Base-by-base conservation (phyloP, 1,140 invertebrate genomes). In the Chironomus tepperi region DNA sequence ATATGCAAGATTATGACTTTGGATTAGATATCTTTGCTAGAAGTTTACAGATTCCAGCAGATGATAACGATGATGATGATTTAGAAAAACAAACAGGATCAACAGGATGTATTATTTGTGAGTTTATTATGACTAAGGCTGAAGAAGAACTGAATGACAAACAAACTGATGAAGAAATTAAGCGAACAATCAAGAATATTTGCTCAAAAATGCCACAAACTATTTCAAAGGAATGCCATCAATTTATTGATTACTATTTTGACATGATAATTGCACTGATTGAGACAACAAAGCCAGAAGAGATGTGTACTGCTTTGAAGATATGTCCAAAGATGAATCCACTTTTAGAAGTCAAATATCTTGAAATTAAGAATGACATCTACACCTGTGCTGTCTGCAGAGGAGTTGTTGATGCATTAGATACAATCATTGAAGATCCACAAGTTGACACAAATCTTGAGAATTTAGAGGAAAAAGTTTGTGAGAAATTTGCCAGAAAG, bases 91-190 rank as follows among this genome's bases (percentile, higher is more conserved):
- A 34, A 18, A 21, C 16, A 8, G 65, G 21, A 73, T 34, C 24
- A 34, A 75, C 79, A 6, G 76, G 80, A 19, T 90, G 92, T 79
- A 83, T 88, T 2, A 77, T 93, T 19, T 94, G 92, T 79, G 89
- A 93, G 83, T 89, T 89, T 79, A 81, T 90, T 1, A 87, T 94
- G 84, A 83, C 86, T 24, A 85, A 91, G 79, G 76, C 93, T 64
- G 90, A 92, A 77, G 84, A 89, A 75, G 78, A 86, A 77, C 83
- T 95, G 75, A 85, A 84, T 75, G 86, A 89, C 76, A 89, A 90
- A 77, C 86, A 86, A 74, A 90, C 87, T 7, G 88, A 89, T 77
- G 90, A 70, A 7, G 65, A 70, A 19, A 70, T 70, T 10, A 70
- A 70, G 18, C 16, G 18, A n/a, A 12, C 10, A 7, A 70, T 70